Evolutionary conservation across 2,797 vertebrate species (phyloP).

Genomic region (Catamblyrhynchus diadema): DNA sequence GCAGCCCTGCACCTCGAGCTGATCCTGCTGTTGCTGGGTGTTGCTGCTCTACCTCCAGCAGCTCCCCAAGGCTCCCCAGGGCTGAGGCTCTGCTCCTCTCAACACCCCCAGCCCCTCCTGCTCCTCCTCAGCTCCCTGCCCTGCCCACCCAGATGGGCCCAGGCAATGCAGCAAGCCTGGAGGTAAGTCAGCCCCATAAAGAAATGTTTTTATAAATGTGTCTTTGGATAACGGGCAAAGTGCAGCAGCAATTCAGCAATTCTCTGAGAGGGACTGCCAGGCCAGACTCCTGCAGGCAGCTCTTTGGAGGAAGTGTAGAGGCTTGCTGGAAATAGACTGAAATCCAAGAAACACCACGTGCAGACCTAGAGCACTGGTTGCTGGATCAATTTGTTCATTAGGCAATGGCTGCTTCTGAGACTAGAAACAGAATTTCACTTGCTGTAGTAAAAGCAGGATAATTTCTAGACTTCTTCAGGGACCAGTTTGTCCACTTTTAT

Average conservation of each 20-base stretch:
- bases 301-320: not conserved
- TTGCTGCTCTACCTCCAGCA: not conserved
- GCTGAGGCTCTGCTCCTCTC: not conserved
- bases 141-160: not conserved
- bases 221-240: not conserved
- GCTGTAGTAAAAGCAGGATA: not conserved
- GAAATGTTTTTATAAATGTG: not conserved
- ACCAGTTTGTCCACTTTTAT: constrained; percentile 30
- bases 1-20: not conserved
- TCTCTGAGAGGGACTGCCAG: not conserved
- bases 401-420: not conserved
- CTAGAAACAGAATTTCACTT: not conserved
- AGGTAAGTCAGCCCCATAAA: not conserved
- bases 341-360: not conserved
- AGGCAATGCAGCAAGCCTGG: not conserved
- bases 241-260: not conserved
- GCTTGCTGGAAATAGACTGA: not conserved
- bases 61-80: not conserved
- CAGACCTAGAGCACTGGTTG: not conserved
- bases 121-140: not conserved
- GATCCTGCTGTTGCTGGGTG: constrained; percentile 34
- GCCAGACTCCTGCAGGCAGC: not conserved
- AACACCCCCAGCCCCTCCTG: not conserved
- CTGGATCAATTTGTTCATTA: not conserved
- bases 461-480: not conserved